Base-by-base conservation (phyloP, 2,113 vertebrate species). In the Capricornis sumatraensis region DNA sequence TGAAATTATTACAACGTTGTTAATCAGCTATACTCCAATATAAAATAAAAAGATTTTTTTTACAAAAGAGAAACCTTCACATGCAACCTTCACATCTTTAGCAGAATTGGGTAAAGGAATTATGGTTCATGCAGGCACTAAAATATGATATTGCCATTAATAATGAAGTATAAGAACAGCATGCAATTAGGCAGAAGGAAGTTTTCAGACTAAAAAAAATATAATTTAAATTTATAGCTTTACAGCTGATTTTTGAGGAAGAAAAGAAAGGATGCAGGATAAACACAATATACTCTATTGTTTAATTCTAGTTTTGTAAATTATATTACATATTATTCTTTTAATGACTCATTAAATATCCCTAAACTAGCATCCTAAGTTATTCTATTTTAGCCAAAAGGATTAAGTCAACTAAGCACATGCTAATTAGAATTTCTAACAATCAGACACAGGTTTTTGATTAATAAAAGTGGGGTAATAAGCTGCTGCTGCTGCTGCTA, bases 361-460 rank as follows among this genome's bases (percentile, higher is more conserved):
- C 25, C 40, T 88, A 62, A 57, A 57, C 17, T 23, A 40, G 53
- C 85, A 50, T 57, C 33, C 3, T 27, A 88, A 55, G 62, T 89
- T 96, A 86, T 55, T 95, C 91, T 88, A 28, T 43, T 67, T 83
- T 93, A 60, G 23, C 43, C 78, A 5, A 94, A 94, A 96, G 60
- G 52, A 86, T 47, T 76, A 94, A 52, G 57, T 95, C 36, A 64
- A 3, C 52, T 81, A 36, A 79, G 23, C 9, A 52, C 25, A 47
- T 4, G 28, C 12, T 67, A 58, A 71, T 58, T 67, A 87, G 86
- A 81, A 64, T 53, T 91, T 91, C 47, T 87, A 91, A 87, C 71
- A 62, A 85, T 67, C 21, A 53, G 12, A 60, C n/a, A 50, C 3
- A 87, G 27, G 52, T 47, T 71, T 83, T 57, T 16, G 14, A 78